phyloP scores from a whole-genome alignment of 2,797 vertebrate species.

The Allobates femoralis region DNA sequence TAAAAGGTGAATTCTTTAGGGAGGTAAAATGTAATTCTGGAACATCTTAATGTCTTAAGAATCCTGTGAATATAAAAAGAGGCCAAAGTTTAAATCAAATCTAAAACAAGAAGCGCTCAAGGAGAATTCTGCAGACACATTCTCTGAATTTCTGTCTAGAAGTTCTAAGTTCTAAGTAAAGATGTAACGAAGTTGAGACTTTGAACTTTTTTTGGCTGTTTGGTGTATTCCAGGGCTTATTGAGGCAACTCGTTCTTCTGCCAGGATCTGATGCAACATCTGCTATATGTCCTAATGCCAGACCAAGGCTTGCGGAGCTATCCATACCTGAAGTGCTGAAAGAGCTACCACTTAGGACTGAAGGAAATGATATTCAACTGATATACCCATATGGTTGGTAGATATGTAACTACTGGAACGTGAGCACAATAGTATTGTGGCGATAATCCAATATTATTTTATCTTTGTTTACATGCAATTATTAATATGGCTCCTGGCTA shows the following conservation, averaged over 20 bases:
- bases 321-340: constrained; percentile 83
- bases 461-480: neutral
- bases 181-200: neutral
- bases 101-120: neutral
- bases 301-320: constrained; percentile 78
- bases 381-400: constrained; percentile 85
- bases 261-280: constrained; percentile 90
- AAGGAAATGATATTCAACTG: constrained; percentile 71
- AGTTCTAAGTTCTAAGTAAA: neutral
- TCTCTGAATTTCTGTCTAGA: neutral
- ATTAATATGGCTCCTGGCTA: neutral
- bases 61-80: neutral
- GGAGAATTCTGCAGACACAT: neutral
- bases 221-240: constrained; percentile 82
- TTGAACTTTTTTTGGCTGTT: neutral
- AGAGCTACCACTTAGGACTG: constrained; percentile 68
- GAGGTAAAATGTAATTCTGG: neutral
- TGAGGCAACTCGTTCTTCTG: constrained; percentile 92
- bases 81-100: constrained; percentile 14
- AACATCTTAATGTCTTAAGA: neutral
- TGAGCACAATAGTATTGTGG: neutral
- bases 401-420: neutral
- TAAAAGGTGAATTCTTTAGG: neutral
- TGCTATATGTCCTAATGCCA: constrained; percentile 79
- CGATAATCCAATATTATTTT: neutral